These are phyloP conservation scores for Drosophila setifemur DNA, from an alignment of 1,140 invertebrate species.

Conservation along the genomic window DNA sequence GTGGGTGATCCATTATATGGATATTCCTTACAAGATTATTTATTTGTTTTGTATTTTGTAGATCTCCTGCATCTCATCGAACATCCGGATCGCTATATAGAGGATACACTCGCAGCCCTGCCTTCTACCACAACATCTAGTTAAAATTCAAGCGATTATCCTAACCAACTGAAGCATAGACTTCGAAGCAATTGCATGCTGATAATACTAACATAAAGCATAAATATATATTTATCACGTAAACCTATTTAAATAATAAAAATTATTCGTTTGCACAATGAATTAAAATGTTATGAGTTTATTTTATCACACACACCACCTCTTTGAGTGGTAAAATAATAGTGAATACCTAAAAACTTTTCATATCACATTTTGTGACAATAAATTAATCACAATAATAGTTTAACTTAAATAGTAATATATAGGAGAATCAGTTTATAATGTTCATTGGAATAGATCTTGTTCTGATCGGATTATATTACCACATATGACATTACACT, in stretches of 20 bases:
- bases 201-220: slow-evolving; percentile 29
- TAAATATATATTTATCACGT: slow-evolving; percentile 67
- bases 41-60: not conserved
- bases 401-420: no score
- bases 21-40: not conserved
- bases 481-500: no score
- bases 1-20: slow-evolving; percentile 70
- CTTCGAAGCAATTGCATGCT: slow-evolving; percentile 20
- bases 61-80: slow-evolving; percentile 76
- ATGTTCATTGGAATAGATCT: no score
- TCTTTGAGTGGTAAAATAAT: no score
- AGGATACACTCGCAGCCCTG: slow-evolving; percentile 66
- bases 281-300: slow-evolving; percentile 1
- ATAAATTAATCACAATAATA: not conserved
- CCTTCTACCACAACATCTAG: slow-evolving; percentile 64
- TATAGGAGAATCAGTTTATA: no score
- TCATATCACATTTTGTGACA: not conserved
- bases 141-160: slow-evolving; percentile 40
- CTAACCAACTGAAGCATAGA: slow-evolving; percentile 23
- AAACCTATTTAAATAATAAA: slow-evolving; percentile 75
- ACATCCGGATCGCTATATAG: slow-evolving; percentile 75
- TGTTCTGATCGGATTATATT: no score
- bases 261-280: slow-evolving; percentile 78
- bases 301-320: not conserved
- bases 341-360: no score